phyloP scores from a whole-genome alignment of 1,140 invertebrate genomes.

The Lepidurus packardi region DNA sequence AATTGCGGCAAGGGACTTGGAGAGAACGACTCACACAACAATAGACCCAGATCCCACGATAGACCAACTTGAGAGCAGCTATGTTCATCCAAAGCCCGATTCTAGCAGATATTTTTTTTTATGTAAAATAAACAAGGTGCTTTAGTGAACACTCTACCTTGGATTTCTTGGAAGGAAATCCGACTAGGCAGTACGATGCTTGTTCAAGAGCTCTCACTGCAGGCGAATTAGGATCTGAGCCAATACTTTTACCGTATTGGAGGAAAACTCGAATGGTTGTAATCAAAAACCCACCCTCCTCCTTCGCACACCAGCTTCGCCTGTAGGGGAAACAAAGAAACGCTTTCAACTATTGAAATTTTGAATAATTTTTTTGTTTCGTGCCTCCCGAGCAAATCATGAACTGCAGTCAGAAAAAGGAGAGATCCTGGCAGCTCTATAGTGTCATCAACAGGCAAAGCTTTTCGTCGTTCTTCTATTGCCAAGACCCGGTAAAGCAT shows the following conservation, averaged over 20 bases:
- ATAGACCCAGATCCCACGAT: slow-evolving; percentile 68
- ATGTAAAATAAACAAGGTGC: background rate
- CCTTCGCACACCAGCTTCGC: slow-evolving; percentile 66
- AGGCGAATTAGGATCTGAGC: slow-evolving; percentile 49
- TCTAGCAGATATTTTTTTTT: slow-evolving; percentile 51
- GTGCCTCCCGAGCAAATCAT: slow-evolving; percentile 73
- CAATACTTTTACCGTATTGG: slow-evolving; percentile 52
- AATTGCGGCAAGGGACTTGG: slow-evolving; percentile 72
- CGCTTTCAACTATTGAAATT: background rate
- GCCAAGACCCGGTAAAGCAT: slow-evolving; percentile 70
- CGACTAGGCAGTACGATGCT: slow-evolving; percentile 50
- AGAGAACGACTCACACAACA: slow-evolving; percentile 73
- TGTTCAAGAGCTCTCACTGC: slow-evolving; percentile 45
- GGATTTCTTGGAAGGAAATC: slow-evolving; percentile 6
- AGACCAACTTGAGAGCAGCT: slow-evolving; percentile 63
- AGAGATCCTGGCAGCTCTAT: slow-evolving; percentile 64
- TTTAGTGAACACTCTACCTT: background rate
- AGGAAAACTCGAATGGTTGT: slow-evolving; percentile 69
- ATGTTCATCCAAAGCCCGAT: slow-evolving; percentile 68
- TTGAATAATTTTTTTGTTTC: too few relatives aligned
- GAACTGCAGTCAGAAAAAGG: slow-evolving; percentile 70
- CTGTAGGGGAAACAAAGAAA: slow-evolving; percentile 39
- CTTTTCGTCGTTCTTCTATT: slow-evolving; percentile 49
- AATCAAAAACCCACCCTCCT: slow-evolving; percentile 67
- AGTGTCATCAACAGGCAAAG: slow-evolving; percentile 38